Conservation (phyloP, 2,113 vertebrate species). For the Rousettus leschenaultii region DNA sequence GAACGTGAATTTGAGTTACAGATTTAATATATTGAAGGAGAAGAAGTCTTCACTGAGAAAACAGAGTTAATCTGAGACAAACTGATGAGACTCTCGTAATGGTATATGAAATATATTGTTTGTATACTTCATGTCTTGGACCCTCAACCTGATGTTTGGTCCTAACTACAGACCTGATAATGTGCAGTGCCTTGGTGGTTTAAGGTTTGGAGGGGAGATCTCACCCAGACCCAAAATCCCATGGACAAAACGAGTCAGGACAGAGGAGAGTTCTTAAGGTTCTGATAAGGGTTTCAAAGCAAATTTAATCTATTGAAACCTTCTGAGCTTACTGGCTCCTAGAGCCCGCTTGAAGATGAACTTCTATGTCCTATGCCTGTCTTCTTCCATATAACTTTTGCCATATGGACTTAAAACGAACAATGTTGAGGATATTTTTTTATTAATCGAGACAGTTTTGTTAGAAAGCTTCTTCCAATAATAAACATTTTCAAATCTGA, state of each 20-base stretch:
- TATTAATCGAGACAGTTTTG: not conserved
- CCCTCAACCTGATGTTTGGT: not conserved
- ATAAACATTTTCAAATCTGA: not conserved
- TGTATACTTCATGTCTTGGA: not conserved
- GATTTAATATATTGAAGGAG: not conserved
- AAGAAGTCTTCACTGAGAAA: not conserved
- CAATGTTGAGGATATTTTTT: not conserved
- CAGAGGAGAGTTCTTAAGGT: not conserved
- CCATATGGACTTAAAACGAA: not conserved
- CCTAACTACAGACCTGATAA: not conserved
- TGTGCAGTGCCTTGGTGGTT: not conserved
- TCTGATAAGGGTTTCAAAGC: not conserved
- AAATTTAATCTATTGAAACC: not conserved
- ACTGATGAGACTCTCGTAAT: not conserved
- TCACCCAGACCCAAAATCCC: not conserved
- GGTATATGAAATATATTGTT: not conserved
- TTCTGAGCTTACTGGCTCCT: not conserved
- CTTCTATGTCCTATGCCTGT: not conserved
- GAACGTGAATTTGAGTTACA: not conserved
- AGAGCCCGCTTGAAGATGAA: not conserved
- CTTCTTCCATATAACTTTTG: not conserved
- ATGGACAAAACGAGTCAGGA: not conserved
- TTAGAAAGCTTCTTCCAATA: not conserved
- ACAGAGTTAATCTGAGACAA: not conserved
- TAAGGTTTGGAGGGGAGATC: not conserved